Evolutionary conservation across 1,140 invertebrate genomes (phyloP).

Genomic region (Bombus pyrosoma): DNA sequence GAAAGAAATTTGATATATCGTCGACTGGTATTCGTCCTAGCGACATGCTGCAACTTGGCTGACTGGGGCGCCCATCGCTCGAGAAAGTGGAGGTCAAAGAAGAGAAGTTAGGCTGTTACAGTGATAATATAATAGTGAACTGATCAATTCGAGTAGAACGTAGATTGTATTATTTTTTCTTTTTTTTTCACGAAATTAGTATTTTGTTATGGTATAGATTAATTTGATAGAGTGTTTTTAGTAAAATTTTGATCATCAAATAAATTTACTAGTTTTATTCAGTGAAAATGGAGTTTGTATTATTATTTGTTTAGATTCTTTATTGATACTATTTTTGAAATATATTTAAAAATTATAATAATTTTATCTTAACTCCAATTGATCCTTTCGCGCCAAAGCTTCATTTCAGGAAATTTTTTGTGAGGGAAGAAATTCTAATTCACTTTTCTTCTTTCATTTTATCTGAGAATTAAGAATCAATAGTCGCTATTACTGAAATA

Average conservation of each 20-base stretch:
- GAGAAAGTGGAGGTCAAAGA: slow-evolving; percentile 31
- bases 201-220: neutral
- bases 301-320: neutral
- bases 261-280: neutral
- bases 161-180: neutral
- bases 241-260: too few species aligned
- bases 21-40: slow-evolving; percentile 5
- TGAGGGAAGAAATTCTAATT: too few species aligned
- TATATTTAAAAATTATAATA: too few species aligned
- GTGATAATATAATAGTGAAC: neutral
- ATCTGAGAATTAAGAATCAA: too few species aligned
- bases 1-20: slow-evolving; percentile 78
- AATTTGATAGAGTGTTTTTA: too few species aligned
- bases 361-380: too few species aligned
- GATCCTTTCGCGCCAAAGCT: too few species aligned
- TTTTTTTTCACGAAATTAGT: neutral
- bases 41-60: slow-evolving; percentile 15
- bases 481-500: too few species aligned
- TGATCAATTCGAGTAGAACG: neutral
- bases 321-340: too few species aligned
- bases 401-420: too few species aligned
- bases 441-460: too few species aligned
- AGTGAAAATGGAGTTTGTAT: neutral
- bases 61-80: neutral
- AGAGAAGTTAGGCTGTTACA: neutral